Conservation (phyloP, 2,888 invertebrate species). For the Stramonita haemastoma region DNA sequence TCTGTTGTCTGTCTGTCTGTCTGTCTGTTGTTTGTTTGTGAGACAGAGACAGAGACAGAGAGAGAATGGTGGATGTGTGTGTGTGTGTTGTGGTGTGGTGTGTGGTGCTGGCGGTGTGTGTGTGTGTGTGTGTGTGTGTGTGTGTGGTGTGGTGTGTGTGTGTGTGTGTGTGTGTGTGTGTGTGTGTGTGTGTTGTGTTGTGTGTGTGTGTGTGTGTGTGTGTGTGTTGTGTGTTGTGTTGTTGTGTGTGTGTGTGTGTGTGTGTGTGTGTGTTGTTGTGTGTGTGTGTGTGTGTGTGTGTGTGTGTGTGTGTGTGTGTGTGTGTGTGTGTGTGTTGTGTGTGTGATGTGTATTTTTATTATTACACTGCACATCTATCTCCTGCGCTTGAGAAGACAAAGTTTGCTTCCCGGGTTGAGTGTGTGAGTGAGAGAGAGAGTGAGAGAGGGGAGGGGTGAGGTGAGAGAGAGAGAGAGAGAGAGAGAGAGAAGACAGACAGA, state of each 20-base stretch:
- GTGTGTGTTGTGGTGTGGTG: background rate
- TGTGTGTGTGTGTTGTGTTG: no score
- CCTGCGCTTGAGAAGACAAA: no score
- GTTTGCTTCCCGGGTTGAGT: no score
- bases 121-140: background rate
- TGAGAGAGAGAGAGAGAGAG: no score
- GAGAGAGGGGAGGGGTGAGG: no score
- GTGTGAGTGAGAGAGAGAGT: no score
- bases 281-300: background rate
- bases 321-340: background rate
- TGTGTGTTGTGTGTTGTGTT: background rate
- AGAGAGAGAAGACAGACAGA: no score
- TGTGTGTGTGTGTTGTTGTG: background rate
- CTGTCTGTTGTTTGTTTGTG: background rate
- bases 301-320: slow-evolving; percentile 5
- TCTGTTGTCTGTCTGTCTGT: background rate
- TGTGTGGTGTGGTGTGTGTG: background rate
- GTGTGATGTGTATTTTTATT: background rate
- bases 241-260: background rate
- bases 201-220: background rate
- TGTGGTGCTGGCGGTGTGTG: background rate
- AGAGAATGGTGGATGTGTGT: background rate
- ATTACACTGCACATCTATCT: no score
- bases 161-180: background rate
- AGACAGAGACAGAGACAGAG: no score